Percentiles rank a stretch among this genome's conserved stretches.
phyloP scores from a whole-genome alignment of 53 echinoderm and acorn worm genomes.

The Holothuria leucospilota region DNA sequence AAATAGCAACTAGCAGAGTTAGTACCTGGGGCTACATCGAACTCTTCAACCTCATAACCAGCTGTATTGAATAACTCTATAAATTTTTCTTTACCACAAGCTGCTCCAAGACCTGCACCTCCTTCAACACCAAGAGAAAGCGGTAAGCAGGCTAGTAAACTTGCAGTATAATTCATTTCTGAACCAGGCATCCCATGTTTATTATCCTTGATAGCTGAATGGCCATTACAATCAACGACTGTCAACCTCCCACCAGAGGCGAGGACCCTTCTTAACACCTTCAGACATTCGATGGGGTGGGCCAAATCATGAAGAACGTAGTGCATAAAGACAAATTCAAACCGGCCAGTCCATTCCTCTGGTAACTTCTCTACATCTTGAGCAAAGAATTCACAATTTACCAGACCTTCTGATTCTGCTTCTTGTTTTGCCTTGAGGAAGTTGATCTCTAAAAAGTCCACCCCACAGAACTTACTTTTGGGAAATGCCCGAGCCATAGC shows the following conservation, averaged over 20 bases:
- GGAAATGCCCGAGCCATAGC: constrained; percentile 68
- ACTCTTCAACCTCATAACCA: constrained; percentile 55
- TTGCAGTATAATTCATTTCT: constrained; percentile 16
- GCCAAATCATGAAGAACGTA: background rate
- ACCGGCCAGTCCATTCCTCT: constrained; percentile 12
- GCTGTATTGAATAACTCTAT: constrained; percentile 57
- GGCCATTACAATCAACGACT: background rate
- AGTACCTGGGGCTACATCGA: background rate
- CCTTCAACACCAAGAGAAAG: constrained; percentile 69
- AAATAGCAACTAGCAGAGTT: background rate
- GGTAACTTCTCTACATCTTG: background rate
- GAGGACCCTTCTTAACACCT: background rate
- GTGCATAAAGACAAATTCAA: constrained; percentile 5
- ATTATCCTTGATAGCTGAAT: constrained; percentile 21
- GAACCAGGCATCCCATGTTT: too few species aligned
- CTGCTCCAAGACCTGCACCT: constrained; percentile 70
- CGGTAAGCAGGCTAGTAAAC: constrained; percentile 80
- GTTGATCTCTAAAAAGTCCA: constrained; percentile 62
- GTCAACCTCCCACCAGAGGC: background rate
- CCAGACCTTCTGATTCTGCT: background rate
- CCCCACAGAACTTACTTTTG: constrained; percentile 61
- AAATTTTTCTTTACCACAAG: constrained; percentile 76
- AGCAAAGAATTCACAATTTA: constrained; percentile 4
- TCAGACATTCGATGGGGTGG: constrained; percentile 1
- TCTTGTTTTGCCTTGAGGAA: constrained; percentile 5